Base-by-base conservation (phyloP, 1,140 invertebrate genomes). In the Vanessa atalanta region DNA sequence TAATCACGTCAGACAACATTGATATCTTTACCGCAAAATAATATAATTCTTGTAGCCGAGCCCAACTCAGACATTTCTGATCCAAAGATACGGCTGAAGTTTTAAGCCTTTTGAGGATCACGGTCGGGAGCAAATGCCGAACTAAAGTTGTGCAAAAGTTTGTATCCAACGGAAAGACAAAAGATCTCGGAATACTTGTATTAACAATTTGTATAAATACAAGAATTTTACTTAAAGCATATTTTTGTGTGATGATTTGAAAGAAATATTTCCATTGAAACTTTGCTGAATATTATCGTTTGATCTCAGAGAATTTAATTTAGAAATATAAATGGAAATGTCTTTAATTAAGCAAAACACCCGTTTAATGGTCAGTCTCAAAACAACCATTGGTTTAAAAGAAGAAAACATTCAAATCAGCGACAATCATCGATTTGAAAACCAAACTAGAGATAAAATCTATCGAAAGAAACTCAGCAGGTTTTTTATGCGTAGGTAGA, bases 1-100 rank as follows among this genome's bases (percentile, higher is more conserved):
- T 43, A 63, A 70, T 20, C 50, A 61, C 61, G 67, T 65, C 20
- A 50, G 60, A 75, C 60, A 53, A 37, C 67, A 65, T 50, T 50
- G 63, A 57, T 70, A 37, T 67, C 37, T 69, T 68, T 48, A 68
- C 65, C 73, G 51, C 73, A 65, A 65, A 70, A 75, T 75, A 75
- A 75, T 75, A 75, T 75, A 70, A 70, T 75, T 70, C 67, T 47
- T 48, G 47, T 37, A 68, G 55, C 23, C 31, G 61, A 31, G 64
- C 66, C 47, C 65, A 70, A 75, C 50, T 75, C 73, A 75, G 73
- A 73, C 65, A 67, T 68, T 65, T 69, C 51, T 75, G 73, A 75
- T 75, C 73, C 73, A 51, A 64, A 75, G 73, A 75, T 75, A 75
- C 65, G 73, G 67, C 31, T 43, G 53, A 75, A 75, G 73, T 75